Conservation (phyloP, 2,888 invertebrate species). For the Cephus pulcher region DNA sequence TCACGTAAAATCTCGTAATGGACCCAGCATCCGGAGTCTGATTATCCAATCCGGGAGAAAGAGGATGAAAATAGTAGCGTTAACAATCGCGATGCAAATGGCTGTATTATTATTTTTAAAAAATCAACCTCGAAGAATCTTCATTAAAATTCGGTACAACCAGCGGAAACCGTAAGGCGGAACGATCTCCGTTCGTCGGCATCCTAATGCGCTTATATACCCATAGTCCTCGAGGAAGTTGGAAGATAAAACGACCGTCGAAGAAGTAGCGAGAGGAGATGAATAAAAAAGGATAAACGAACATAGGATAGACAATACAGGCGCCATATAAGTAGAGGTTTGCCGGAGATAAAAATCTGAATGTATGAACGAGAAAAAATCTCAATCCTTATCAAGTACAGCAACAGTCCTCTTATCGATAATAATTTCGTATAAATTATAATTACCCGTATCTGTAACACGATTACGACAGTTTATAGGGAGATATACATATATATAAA, state of each 20-base stretch:
- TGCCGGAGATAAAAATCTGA: slow-evolving; percentile 51
- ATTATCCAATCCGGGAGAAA: too few relatives aligned
- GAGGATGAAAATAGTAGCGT: too few relatives aligned
- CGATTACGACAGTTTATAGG: too few relatives aligned
- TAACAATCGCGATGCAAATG: slow-evolving; percentile 46
- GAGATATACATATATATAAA: too few relatives aligned
- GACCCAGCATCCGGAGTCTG: too few relatives aligned
- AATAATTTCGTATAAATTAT: too few relatives aligned
- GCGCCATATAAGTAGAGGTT: slow-evolving; percentile 46
- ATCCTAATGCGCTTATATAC: slow-evolving; percentile 43
- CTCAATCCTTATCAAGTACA: too few relatives aligned
- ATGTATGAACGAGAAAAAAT: not conserved
- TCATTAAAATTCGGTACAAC: slow-evolving; percentile 41
- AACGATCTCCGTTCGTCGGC: slow-evolving; percentile 38
- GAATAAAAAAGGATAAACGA: slow-evolving; percentile 23
- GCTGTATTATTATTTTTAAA: not conserved
- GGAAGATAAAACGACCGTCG: slow-evolving; percentile 4
- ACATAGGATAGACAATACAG: too few relatives aligned
- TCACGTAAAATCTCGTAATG: too few relatives aligned
- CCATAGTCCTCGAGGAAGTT: slow-evolving; percentile 3
- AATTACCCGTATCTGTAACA: too few relatives aligned
- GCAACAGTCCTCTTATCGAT: too few relatives aligned
- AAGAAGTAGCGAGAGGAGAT: slow-evolving; percentile 26
- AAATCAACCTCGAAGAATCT: not conserved
- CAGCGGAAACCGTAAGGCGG: slow-evolving; percentile 28